These are phyloP conservation scores for Kryptolebias ocellatus DNA, from an alignment of 2,797 vertebrate genomes.

Conservation along the genomic window DNA sequence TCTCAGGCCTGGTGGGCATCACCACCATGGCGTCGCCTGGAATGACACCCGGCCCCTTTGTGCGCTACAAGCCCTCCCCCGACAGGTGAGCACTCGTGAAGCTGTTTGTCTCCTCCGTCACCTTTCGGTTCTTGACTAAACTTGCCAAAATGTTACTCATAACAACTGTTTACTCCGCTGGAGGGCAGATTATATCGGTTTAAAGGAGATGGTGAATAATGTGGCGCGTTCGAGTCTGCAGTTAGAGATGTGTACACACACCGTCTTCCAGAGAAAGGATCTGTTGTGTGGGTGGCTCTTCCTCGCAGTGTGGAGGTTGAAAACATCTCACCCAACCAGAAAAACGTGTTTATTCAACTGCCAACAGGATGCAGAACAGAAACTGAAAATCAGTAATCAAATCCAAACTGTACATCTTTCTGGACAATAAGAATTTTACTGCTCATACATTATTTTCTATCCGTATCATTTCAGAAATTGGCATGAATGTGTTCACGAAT, in stretches of 20 bases:
- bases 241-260: slow-evolving; percentile 52
- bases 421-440: background rate
- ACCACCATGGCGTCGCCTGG: slow-evolving; percentile 74
- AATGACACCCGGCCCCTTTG: slow-evolving; percentile 79
- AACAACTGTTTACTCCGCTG: slow-evolving; percentile 13
- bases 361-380: slow-evolving; percentile 40
- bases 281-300: slow-evolving; percentile 70
- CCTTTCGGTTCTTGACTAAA: slow-evolving; percentile 32
- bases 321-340: slow-evolving; percentile 60
- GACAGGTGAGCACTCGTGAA: slow-evolving; percentile 79
- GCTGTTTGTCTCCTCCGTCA: slow-evolving; percentile 15
- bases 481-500: slow-evolving; percentile 7
- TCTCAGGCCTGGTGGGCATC: slow-evolving; percentile 69
- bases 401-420: slow-evolving; percentile 1
- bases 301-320: slow-evolving; percentile 59
- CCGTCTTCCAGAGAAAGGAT: slow-evolving; percentile 52
- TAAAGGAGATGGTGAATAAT: slow-evolving; percentile 19
- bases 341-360: slow-evolving; percentile 61
- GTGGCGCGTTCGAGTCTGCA: slow-evolving; percentile 27
- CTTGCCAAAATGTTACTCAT: slow-evolving; percentile 27
- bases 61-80: slow-evolving; percentile 87
- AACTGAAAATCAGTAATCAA: slow-evolving; percentile 19
- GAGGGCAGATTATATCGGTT: slow-evolving; percentile 29
- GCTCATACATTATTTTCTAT: background rate
- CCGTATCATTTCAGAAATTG: background rate